Percentiles rank a stretch among this genome's conserved stretches.
Evolutionary conservation across 2,888 invertebrate genomes (phyloP).

Genomic region (Sipha maydis): DNA sequence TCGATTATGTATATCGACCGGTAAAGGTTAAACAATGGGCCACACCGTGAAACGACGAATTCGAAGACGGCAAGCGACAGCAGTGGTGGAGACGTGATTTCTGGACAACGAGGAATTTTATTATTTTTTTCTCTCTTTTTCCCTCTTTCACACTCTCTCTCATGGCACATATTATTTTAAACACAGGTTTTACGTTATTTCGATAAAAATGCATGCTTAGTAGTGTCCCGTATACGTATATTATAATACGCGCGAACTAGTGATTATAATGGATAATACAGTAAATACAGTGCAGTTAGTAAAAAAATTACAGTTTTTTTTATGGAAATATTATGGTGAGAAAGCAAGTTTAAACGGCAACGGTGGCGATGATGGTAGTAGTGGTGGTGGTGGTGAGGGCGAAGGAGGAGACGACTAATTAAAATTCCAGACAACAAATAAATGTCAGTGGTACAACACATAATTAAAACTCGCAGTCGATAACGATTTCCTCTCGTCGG

Average conservation of each 20-base stretch:
- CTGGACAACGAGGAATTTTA: background rate
- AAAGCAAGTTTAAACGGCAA: background rate
- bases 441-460: conserved; percentile 41
- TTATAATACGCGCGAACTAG: background rate
- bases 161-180: no score
- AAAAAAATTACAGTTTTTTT: background rate
- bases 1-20: conserved; percentile 48
- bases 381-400: background rate
- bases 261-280: background rate
- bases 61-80: background rate
- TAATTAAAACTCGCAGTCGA: conserved; percentile 52
- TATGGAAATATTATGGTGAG: conserved; percentile 20
- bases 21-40: conserved; percentile 60
- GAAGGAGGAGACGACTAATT: conserved; percentile 31
- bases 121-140: background rate
- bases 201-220: background rate
- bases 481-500: conserved; percentile 54
- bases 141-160: background rate
- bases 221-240: background rate
- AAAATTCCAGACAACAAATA: conserved; percentile 59
- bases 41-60: conserved; percentile 52
- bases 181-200: background rate
- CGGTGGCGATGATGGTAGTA: background rate
- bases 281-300: background rate
- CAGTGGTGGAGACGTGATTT: conserved; percentile 17